These are phyloP conservation scores for Rhinoderma darwinii DNA, from an alignment of 2,113 vertebrate species.

Conservation along the genomic window DNA sequence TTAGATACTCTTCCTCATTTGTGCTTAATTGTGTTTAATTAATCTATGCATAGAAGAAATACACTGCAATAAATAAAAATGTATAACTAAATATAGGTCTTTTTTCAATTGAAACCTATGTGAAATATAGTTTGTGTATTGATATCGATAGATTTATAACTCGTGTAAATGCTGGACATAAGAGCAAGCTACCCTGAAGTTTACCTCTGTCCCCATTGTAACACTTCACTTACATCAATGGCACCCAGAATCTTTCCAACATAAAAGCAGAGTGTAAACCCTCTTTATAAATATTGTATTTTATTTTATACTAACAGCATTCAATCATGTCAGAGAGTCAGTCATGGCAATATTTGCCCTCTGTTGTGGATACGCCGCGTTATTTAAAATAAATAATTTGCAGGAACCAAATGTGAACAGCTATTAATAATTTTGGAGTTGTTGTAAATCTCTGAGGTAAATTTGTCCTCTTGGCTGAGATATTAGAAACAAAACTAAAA, in stretches of 20 bases:
- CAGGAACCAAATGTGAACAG: slow-evolving; percentile 1
- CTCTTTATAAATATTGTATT: slow-evolving; percentile 48
- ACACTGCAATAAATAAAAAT: no score
- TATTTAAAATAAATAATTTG: slow-evolving; percentile 25
- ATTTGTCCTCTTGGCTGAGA: background rate
- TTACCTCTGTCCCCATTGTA: background rate
- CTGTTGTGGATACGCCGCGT: slow-evolving; percentile 37
- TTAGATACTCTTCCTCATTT: no score
- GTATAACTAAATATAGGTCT: no score
- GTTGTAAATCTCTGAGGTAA: slow-evolving; percentile 28
- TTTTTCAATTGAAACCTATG: no score
- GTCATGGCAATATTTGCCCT: slow-evolving; percentile 37
- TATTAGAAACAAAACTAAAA: slow-evolving; percentile 29
- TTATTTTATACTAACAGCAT: slow-evolving; percentile 22
- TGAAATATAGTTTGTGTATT: background rate
- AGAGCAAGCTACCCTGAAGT: background rate
- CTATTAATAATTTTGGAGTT: slow-evolving; percentile 16
- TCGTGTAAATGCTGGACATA: background rate
- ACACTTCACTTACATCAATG: slow-evolving; percentile 18
- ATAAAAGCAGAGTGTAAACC: slow-evolving; percentile 14
- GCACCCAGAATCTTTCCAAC: background rate
- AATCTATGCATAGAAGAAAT: no score
- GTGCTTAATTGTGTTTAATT: no score
- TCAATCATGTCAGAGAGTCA: slow-evolving; percentile 19
- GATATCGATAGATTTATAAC: background rate